Percentiles rank a stretch among this genome's conserved stretches.
Conservation (phyloP, 2,888 invertebrate genomes). For the Nephrotoma appendiculata region DNA sequence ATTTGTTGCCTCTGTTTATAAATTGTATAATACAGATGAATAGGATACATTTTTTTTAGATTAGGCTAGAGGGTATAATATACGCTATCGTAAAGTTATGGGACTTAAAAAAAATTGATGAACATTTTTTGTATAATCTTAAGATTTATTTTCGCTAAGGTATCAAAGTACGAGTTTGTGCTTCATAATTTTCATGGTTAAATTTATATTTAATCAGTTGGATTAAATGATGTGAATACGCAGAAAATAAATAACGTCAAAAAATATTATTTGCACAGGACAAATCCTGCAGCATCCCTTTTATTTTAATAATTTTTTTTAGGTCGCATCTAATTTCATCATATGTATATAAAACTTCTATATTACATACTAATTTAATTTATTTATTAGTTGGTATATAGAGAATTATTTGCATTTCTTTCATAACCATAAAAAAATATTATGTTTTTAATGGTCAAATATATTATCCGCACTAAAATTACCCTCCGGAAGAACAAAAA, state of each 20-base stretch:
- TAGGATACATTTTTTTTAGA: not conserved
- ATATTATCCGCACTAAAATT: not conserved
- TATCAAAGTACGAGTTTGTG: not conserved
- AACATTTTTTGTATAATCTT: not conserved
- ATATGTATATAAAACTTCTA: not conserved
- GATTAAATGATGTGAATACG: not conserved
- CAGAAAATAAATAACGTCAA: not conserved
- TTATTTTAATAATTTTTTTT: not conserved
- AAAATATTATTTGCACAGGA: not conserved
- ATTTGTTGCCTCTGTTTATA: not conserved
- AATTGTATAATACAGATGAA: not conserved
- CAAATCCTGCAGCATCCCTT: not conserved
- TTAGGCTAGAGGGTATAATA: not conserved
- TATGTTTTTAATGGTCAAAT: not conserved
- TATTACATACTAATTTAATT: not conserved
- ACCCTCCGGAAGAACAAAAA: not conserved
- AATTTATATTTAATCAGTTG: not conserved
- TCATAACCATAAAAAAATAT: not conserved
- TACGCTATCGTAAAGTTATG: not conserved
- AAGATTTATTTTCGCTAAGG: not conserved
- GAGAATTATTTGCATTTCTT: not conserved
- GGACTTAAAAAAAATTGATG: not conserved
- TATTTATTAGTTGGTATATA: not conserved
- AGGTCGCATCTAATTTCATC: not conserved
- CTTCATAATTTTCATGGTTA: not conserved